Conservation (phyloP, 2,888 invertebrate species). For the Chironomus riparius region DNA sequence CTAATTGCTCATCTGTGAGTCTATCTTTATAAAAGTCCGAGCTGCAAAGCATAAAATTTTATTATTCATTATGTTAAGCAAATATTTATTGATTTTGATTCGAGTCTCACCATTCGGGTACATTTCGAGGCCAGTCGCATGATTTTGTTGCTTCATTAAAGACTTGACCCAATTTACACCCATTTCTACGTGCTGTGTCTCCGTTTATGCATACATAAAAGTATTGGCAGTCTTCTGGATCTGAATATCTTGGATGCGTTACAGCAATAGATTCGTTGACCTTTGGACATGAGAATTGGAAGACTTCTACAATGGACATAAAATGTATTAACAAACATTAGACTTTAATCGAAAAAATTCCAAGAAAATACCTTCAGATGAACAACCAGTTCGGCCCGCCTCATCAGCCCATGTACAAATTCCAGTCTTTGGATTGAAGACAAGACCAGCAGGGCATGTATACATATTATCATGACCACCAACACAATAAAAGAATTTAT, state of each 20-base stretch:
- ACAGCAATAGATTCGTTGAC: conserved; percentile 62
- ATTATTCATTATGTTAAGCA: conserved; percentile 21
- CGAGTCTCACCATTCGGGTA: conserved; percentile 72
- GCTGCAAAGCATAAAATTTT: conserved; percentile 42
- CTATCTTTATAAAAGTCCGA: conserved; percentile 84
- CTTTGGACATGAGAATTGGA: conserved; percentile 72
- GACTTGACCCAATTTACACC: conserved; percentile 81
- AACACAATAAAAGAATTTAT: conserved; percentile 81
- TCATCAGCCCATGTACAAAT: conserved; percentile 92
- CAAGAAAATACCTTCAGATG: conserved; percentile 54
- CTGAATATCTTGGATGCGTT: conserved; percentile 78
- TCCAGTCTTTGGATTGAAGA: conserved; percentile 79
- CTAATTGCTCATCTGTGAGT: conserved; percentile 68
- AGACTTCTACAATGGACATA: conserved; percentile 53
- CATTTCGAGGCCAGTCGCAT: conserved; percentile 80
- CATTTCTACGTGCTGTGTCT: conserved; percentile 70
- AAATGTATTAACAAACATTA: conserved; percentile 21
- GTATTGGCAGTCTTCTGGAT: conserved; percentile 81
- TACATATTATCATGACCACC: conserved; percentile 41
- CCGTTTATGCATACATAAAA: conserved; percentile 91
- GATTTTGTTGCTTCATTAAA: conserved; percentile 70
- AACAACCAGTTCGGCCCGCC: conserved; percentile 78
- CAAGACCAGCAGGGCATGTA: conserved; percentile 75
- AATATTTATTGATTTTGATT: not conserved
- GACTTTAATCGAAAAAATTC: no score